Evolutionary conservation across 2,888 invertebrate species (phyloP), one percentile per base, ranked within the genome.

Genomic region (Itoplectis maculator): DNA sequence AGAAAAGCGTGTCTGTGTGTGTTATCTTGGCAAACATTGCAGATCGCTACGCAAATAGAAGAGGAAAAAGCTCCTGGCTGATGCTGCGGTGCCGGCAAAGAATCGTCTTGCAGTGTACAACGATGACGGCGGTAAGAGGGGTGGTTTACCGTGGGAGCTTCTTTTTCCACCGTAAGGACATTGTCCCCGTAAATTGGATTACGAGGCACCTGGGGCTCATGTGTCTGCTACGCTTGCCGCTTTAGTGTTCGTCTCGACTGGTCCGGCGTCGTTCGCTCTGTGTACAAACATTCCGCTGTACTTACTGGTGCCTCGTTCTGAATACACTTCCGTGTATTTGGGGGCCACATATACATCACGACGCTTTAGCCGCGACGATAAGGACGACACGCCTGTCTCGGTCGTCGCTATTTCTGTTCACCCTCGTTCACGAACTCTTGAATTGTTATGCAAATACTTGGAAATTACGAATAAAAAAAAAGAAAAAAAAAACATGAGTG

Each of bases 1-100:
- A 74, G 35, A 70, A 35, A 68, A 47, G 40, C 8, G 13, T 61
- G 37, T 40, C 13, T 65, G 61, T 83, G 37, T 69, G 63, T 78
- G 78, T 81, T 81, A 73, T 81, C 76, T 73, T 9, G 59, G 20
- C 80, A 79, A 83, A 81, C 74, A 81, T 79, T 76, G 70, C 66
- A 79, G 76, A 81, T 83, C 79, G 63, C 66, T 63, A 47, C 47
- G 63, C 76, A 73, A 76, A 84, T 79, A 76, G 42, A 35, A 63
- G 59, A 51, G 69, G 49, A 7, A 73, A 76, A 77, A 81, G 73
- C 73, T 69, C 73, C 5, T 61, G 20, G 54, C 54, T 61, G 77
- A 77, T 73, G 61, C 59, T 68, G 59, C 59, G 75, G 72, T 40
- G 45, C 37, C 56, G 70, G 56, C 13, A 11, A 78, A 49, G 61